A percentile compares a stretch with the other conserved stretches of the same genome.
Evolutionary conservation across 2,888 invertebrate species (phyloP).

Genomic region (Biston betularia): DNA sequence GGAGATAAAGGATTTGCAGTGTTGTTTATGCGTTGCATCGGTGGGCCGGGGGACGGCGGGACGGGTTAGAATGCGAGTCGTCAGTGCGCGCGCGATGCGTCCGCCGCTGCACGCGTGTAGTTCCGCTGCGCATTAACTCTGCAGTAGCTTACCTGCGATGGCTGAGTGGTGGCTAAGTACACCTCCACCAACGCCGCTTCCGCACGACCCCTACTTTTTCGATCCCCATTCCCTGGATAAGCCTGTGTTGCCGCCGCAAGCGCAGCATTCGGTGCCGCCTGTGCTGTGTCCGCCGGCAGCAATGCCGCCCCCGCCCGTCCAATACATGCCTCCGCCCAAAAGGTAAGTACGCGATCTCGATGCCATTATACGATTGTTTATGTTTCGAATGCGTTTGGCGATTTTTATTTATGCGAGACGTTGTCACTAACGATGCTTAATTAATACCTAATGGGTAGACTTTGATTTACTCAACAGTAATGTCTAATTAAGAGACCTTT

Average conservation of each 20-base stretch:
- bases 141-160: conserved; percentile 53
- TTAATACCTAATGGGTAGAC: not conserved
- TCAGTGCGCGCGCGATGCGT: conserved; percentile 73
- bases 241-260: conserved; percentile 42
- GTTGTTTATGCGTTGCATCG: conserved; percentile 74
- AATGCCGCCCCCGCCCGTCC: conserved; percentile 29
- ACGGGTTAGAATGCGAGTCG: conserved; percentile 45
- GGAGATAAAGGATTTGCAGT: conserved; percentile 79
- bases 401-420: not conserved
- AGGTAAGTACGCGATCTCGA: conserved; percentile 48
- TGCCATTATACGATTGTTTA: conserved; percentile 14
- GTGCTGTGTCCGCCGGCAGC: conserved; percentile 39
- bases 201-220: conserved; percentile 55
- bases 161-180: conserved; percentile 62
- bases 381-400: not conserved
- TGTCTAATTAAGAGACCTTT: no score
- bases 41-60: conserved; percentile 52
- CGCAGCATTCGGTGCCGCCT: conserved; percentile 45
- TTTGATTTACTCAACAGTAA: not conserved
- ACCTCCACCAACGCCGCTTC: conserved; percentile 42
- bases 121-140: conserved; percentile 57
- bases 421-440: not conserved
- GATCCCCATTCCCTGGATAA: conserved; percentile 50
- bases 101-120: conserved; percentile 68
- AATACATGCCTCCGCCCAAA: conserved; percentile 43